phyloP scores from a whole-genome alignment of 2,797 vertebrate genomes.

The Sebastiscus albofasciatus region DNA sequence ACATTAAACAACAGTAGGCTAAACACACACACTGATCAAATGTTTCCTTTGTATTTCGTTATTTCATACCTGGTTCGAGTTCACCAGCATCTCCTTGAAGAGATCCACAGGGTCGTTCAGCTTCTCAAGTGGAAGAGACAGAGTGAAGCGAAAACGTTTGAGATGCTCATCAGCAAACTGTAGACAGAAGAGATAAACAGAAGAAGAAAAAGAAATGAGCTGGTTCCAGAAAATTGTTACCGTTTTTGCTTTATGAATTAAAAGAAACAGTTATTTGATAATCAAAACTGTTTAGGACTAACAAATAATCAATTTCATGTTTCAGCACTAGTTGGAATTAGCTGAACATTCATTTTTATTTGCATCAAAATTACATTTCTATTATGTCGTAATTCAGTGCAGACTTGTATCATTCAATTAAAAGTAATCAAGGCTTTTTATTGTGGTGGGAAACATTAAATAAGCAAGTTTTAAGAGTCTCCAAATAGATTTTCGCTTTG shows the following conservation, averaged over 20 bases:
- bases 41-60: neutral
- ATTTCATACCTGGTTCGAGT: neutral
- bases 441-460: neutral
- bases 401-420: neutral
- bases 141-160: neutral
- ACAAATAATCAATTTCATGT: neutral
- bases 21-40: neutral
- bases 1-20: neutral
- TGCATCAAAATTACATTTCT: neutral
- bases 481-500: neutral
- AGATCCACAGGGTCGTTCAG: neutral
- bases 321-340: neutral
- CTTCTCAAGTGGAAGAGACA: neutral
- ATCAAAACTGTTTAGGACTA: neutral
- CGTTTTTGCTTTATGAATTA: neutral
- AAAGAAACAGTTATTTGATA: neutral
- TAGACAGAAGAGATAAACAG: neutral
- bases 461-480: neutral
- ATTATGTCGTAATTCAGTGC: neutral
- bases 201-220: neutral
- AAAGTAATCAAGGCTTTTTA: neutral
- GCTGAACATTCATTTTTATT: neutral
- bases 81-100: neutral
- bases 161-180: neutral
- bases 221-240: neutral